Evolutionary conservation across 2,113 vertebrate species (phyloP), one percentile per base, ranked within the genome.

Genomic region (Urocitellus parryii): DNA sequence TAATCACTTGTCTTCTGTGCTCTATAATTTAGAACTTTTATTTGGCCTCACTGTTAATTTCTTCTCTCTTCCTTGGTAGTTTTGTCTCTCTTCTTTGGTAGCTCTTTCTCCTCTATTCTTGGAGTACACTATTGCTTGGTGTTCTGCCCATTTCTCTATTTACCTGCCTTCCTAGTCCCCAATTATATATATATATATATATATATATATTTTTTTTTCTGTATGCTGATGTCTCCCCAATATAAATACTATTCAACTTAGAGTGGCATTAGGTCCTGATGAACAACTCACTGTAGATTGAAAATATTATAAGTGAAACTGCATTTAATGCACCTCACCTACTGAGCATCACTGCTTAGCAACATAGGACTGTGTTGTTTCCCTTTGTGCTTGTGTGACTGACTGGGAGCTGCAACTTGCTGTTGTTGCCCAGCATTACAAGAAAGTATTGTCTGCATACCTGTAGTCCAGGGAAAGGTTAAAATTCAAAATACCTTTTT

Each of bases 1-100:
- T 25, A 42, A 63, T 74, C 12, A 12, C 34, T n/a, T 76, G 24
- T 25, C 39, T 81, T 86, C 76, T 63, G 48, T 77, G 18, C 20
- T 1, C 12, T 39, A 17, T n/a, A 68, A 25, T 51, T 79, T 13
- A 88, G 56, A 84, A 39, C 27, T 88, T 79, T 88, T 63, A 2
- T 88, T 90, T 94, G 48, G 56, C n/a, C 48, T 91, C 53, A n/a
- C 22, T 79, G 8, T 93, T 72, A 37, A 72, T 88, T 74, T 48
- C 37, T 83, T 88, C 32, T 45, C 34, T 77, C 16, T 70, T 25
- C 12, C n/a, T 45, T 51, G 42, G 39, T 72, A 37, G 65, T 88
- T 74, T 48, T 32, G 78, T 88, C 32, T 45, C 22, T 77, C 16
- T 70, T 25, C 12, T n/a, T 53, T 51, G 42, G 48, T 95, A 67